Evolutionary conservation across 1,140 invertebrate genomes (phyloP).

Genomic region (Phortica variegata): DNA sequence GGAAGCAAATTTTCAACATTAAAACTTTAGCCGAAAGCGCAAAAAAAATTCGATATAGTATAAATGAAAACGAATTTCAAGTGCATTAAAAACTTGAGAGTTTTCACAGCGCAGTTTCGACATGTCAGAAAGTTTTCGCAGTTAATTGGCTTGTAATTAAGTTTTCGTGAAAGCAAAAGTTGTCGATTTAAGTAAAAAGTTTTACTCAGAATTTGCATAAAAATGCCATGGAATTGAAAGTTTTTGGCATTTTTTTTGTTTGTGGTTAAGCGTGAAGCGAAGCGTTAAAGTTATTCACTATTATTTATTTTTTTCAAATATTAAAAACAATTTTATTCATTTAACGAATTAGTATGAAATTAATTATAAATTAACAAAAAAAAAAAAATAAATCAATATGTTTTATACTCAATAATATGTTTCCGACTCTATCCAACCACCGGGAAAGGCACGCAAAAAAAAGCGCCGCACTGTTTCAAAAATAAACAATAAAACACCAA

Average conservation of each 20-base stretch:
- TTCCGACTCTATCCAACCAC: conserved; percentile 23
- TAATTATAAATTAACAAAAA: neutral
- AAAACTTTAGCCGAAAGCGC: too few relatives aligned
- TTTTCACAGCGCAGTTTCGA: too few relatives aligned
- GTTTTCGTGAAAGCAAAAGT: too few relatives aligned
- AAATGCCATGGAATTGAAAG: too few relatives aligned
- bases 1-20: neutral
- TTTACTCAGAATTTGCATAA: too few relatives aligned
- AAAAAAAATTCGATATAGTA: neutral
- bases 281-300: too few relatives aligned
- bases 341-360: neutral
- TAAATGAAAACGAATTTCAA: neutral
- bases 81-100: neutral
- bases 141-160: too few relatives aligned
- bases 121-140: too few relatives aligned
- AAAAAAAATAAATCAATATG: conserved; percentile 11
- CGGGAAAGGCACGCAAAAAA: conserved; percentile 16
- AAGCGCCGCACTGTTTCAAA: conserved; percentile 16
- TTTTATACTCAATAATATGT: conserved; percentile 12
- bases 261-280: too few relatives aligned
- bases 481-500: conserved; percentile 6
- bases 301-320: conserved; percentile 1
- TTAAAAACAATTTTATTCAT: too few relatives aligned
- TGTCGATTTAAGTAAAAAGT: too few relatives aligned
- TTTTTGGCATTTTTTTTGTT: too few relatives aligned